Conservation (phyloP, 2,888 invertebrate genomes). For the Cancer borealis region DNA sequence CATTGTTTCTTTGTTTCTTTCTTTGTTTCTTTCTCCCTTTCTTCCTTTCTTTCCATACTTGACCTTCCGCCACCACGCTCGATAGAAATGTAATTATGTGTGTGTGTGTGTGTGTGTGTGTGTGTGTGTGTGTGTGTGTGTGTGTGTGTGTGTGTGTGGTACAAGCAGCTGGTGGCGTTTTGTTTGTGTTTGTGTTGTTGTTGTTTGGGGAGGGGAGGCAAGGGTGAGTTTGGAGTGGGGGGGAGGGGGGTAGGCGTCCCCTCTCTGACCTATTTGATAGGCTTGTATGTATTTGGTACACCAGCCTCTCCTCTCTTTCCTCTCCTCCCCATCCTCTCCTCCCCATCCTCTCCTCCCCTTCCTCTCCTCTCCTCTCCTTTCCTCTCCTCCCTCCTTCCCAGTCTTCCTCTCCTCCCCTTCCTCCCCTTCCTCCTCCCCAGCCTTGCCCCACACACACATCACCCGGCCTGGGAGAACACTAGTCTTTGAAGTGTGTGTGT, state of each 20-base stretch:
- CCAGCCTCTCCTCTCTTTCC: background rate
- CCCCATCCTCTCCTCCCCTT: background rate
- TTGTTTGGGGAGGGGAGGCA: background rate
- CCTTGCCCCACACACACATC: background rate
- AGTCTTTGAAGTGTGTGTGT: constrained; percentile 13
- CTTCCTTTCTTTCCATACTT: background rate
- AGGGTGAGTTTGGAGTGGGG: background rate
- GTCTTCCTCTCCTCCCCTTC: background rate
- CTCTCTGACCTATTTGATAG: background rate
- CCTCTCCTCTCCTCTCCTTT: background rate
- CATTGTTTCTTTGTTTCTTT: background rate
- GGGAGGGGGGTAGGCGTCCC: background rate
- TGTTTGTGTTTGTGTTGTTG: background rate
- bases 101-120: background rate
- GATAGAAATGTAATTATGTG: background rate
- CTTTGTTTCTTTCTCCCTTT: background rate
- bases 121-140: constrained; percentile 32
- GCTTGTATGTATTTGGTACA: background rate
- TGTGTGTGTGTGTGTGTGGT: background rate
- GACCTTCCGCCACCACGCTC: background rate
- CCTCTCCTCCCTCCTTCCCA: background rate
- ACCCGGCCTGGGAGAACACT: background rate
- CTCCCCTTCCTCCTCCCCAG: background rate
- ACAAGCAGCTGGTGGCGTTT: background rate
- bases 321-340: background rate